Conservation (phyloP, 2,113 vertebrate species). For the Ceuthmochares aereus region DNA sequence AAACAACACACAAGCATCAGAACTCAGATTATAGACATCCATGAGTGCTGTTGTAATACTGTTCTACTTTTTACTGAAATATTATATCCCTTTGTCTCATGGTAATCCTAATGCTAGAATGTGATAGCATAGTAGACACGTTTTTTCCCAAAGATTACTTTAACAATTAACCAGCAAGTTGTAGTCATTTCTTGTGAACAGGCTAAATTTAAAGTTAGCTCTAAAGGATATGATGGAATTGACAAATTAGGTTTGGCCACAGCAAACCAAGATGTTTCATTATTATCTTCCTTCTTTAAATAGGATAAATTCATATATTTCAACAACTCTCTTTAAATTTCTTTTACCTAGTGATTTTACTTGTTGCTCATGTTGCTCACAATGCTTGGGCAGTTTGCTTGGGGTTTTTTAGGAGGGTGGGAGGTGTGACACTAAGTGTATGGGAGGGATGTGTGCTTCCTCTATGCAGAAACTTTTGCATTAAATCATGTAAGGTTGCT, state of each 20-base stretch:
- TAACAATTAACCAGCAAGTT: not conserved
- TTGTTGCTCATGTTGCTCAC: not conserved
- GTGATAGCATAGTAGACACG: not conserved
- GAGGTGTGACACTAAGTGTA: accelerated
- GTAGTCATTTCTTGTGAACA: not conserved
- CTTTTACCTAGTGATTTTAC: not conserved
- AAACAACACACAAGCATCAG: not conserved
- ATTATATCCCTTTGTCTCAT: not conserved
- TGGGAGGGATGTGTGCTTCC: not conserved
- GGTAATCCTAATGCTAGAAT: not conserved
- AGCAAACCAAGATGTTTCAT: not conserved
- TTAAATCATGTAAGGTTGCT: not conserved
- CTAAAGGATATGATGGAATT: not conserved
- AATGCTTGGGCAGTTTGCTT: too few species aligned
- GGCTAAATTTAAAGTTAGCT: not conserved
- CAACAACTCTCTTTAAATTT: not conserved
- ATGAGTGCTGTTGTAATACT: not conserved
- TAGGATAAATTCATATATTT: not conserved
- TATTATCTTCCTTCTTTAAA: not conserved
- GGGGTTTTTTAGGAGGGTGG: not conserved
- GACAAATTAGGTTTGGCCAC: not conserved
- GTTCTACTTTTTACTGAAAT: not conserved
- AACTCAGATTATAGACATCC: not conserved
- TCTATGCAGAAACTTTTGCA: not conserved
- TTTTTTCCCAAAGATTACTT: not conserved